Percentiles rank a stretch among this genome's conserved stretches.
These are phyloP conservation scores for Apamea monoglypha DNA, from an alignment of 2,888 invertebrate species.

Conservation along the genomic window DNA sequence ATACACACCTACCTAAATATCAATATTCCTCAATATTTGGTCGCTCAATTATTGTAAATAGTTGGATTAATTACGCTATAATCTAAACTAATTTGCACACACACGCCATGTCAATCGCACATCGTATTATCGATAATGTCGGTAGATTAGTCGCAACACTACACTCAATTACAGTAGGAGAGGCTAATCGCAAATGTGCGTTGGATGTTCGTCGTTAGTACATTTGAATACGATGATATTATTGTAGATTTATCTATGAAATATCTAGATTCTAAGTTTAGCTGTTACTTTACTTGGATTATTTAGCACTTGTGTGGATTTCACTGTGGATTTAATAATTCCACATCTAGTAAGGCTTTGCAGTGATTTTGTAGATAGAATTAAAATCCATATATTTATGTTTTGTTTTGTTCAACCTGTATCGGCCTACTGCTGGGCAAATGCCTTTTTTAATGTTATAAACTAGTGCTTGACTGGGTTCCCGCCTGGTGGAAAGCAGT, in stretches of 20 bases:
- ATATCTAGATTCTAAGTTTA: slow-evolving; percentile 12
- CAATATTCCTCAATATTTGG: neutral
- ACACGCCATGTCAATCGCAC: slow-evolving; percentile 21
- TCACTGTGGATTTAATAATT: neutral
- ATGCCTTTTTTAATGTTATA: too few species aligned
- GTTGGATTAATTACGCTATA: slow-evolving; percentile 20
- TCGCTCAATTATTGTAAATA: slow-evolving; percentile 8
- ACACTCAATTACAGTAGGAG: slow-evolving; percentile 66
- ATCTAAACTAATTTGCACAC: slow-evolving; percentile 25
- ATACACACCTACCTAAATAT: neutral
- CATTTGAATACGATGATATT: slow-evolving; percentile 54
- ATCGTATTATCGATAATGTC: slow-evolving; percentile 48
- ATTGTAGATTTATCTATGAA: slow-evolving; percentile 20
- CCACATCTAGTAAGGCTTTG: neutral
- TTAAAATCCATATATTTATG: too few species aligned
- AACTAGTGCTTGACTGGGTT: too few species aligned
- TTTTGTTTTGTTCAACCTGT: too few species aligned
- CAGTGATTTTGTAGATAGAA: neutral
- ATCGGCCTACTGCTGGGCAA: too few species aligned
- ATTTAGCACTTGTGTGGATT: neutral
- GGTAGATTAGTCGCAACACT: slow-evolving; percentile 57
- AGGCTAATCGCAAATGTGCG: slow-evolving; percentile 64
- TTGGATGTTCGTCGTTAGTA: slow-evolving; percentile 39
- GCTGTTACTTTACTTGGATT: neutral
- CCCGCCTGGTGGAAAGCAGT: too few species aligned